A percentile compares a stretch with the other conserved stretches of the same genome.
Evolutionary conservation across 2,113 vertebrate species (phyloP).

Genomic region (Xenopus borealis): DNA sequence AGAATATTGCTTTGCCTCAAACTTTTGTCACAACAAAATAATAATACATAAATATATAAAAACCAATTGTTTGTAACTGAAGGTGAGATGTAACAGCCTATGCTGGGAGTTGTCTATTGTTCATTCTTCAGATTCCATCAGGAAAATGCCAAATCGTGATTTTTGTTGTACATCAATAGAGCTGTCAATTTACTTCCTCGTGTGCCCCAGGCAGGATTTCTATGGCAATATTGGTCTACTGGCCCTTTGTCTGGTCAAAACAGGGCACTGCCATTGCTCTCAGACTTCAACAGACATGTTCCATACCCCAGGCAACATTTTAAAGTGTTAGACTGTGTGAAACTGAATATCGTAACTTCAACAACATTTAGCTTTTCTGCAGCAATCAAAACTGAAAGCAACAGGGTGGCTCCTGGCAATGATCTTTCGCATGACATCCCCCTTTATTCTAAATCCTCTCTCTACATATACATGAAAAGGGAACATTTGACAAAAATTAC

Average conservation of each 20-base stretch:
- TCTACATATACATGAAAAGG: conserved; percentile 15
- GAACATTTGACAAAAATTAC: conserved; percentile 32
- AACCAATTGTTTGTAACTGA: too few species aligned
- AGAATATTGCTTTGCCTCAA: too few species aligned
- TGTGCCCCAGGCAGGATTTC: conserved; percentile 60
- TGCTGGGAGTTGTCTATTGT: too few species aligned
- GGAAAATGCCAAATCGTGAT: conserved; percentile 48
- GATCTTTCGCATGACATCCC: conserved; percentile 22
- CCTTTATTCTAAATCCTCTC: conserved; percentile 24
- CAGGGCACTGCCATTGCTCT: conserved; percentile 54
- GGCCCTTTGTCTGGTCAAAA: conserved; percentile 60
- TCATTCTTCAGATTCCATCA: conserved; percentile 47
- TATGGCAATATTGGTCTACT: conserved; percentile 55
- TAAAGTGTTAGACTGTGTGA: conserved; percentile 46
- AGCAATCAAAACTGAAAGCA: conserved; percentile 14
- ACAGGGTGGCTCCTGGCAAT: conserved; percentile 27
- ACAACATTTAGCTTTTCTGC: conserved; percentile 10
- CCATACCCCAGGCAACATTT: conserved; percentile 59
- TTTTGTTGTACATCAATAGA: conserved; percentile 53
- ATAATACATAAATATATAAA: too few species aligned
- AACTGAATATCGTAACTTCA: conserved; percentile 36
- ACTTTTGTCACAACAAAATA: too few species aligned
- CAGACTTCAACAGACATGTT: conserved; percentile 57
- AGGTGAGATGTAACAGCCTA: too few species aligned
- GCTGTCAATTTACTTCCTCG: conserved; percentile 62